Conservation (phyloP, 2,113 vertebrate genomes). For the Plotosus lineatus region DNA sequence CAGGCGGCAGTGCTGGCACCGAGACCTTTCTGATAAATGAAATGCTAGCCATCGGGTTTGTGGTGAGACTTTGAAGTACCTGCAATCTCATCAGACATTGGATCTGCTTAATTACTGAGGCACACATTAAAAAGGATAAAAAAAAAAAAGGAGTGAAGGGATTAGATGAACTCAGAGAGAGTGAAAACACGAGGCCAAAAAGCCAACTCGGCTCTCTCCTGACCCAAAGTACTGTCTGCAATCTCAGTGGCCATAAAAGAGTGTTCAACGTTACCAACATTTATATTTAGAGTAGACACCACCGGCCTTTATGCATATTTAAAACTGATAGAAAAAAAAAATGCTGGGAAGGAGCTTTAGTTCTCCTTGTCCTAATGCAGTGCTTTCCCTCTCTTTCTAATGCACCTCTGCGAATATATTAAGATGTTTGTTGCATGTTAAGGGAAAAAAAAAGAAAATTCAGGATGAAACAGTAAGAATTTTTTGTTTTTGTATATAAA, state of each 20-base stretch:
- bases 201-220: conserved; percentile 26
- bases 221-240: background rate
- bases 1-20: conserved; percentile 40
- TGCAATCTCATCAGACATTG: conserved; percentile 53
- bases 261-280: conserved; percentile 11
- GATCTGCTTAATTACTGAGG: conserved; percentile 50
- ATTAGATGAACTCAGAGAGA: conserved; percentile 15
- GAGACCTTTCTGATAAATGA: conserved; percentile 52
- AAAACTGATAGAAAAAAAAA: no score
- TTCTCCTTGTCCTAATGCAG: background rate
- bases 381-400: conserved; percentile 13
- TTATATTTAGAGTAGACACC: conserved; percentile 5
- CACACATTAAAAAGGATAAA: conserved; percentile 43
- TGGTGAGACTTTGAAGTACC: conserved; percentile 53
- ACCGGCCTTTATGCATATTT: background rate
- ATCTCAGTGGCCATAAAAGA: background rate
- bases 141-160: background rate
- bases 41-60: conserved; percentile 46
- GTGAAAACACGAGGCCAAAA: background rate
- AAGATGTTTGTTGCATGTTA: conserved; percentile 29
- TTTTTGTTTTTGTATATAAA: conserved; percentile 31
- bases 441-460: background rate
- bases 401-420: conserved; percentile 38
- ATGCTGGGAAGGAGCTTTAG: conserved; percentile 18
- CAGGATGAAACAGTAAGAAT: background rate